A percentile compares a stretch with the other conserved stretches of the same genome.
Evolutionary conservation across 2,113 vertebrate species (phyloP).

Genomic region (Muscicapa adusta): DNA sequence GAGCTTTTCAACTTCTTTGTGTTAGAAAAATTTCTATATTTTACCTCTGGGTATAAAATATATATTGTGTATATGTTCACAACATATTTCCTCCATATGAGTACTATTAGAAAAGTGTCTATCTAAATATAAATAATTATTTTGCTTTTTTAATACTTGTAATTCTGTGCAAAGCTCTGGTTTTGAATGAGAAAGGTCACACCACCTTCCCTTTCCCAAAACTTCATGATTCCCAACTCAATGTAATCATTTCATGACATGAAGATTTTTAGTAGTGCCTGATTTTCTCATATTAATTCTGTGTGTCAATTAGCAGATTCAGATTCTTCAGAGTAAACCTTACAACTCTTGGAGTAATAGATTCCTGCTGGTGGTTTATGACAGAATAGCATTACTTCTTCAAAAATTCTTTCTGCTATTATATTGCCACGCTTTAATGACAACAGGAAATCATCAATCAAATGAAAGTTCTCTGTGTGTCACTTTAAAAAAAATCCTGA

Average conservation of each 20-base stretch:
- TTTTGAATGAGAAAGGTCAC: background rate
- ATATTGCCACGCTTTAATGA: constrained; percentile 13
- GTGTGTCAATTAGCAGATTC: constrained; percentile 41
- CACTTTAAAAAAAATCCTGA: background rate
- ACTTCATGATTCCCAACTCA: background rate
- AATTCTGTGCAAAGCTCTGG: background rate
- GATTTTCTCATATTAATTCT: background rate
- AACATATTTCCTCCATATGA: background rate
- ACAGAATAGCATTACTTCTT: constrained; percentile 15
- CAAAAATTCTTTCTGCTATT: constrained; percentile 32
- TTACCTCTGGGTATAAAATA: background rate
- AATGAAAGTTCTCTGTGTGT: constrained; percentile 27
- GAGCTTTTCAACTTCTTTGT: background rate
- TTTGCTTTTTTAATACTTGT: background rate
- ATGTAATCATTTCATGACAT: background rate
- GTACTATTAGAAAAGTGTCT: background rate
- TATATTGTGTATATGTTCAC: background rate
- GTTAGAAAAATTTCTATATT: background rate
- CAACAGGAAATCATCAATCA: constrained; percentile 66
- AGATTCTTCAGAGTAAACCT: constrained; percentile 34
- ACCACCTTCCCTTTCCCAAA: background rate
- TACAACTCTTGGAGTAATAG: constrained; percentile 5
- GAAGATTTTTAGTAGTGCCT: background rate
- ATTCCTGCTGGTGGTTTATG: constrained; percentile 33
- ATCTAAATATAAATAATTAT: background rate